A percentile compares a stretch with the other conserved stretches of the same genome.
Conservation (phyloP, 2,888 invertebrate genomes). For the Dinocampus coccinellae region DNA sequence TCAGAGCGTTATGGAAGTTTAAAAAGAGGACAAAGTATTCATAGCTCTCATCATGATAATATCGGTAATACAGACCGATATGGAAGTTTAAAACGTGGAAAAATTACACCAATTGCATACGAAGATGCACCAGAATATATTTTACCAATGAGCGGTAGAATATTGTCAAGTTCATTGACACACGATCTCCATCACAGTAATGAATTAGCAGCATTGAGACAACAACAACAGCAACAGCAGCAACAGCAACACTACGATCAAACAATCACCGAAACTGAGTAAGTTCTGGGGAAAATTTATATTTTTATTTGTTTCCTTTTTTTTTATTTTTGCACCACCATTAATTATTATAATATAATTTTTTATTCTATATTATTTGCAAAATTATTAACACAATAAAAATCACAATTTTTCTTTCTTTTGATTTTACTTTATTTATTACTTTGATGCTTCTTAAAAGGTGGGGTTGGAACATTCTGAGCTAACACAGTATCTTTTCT, state of each 20-base stretch:
- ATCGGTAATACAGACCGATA: conserved; percentile 62
- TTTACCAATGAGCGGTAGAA: conserved; percentile 64
- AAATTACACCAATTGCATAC: conserved; percentile 60
- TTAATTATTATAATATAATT: conserved; percentile 14
- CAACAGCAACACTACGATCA: conserved; percentile 62
- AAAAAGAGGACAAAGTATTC: conserved; percentile 62
- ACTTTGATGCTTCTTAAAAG: conserved; percentile 42
- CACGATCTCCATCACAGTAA: conserved; percentile 67
- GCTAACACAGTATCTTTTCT: conserved; percentile 56
- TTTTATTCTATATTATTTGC: conserved; percentile 28
- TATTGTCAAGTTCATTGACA: conserved; percentile 62
- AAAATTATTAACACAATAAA: neutral
- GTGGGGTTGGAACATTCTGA: conserved; percentile 53
- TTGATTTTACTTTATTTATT: conserved; percentile 38
- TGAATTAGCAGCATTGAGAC: conserved; percentile 63
- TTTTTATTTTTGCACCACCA: conserved; percentile 22
- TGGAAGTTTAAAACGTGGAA: conserved; percentile 64
- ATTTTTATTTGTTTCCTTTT: conserved; percentile 14
- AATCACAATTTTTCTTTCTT: conserved; percentile 21
- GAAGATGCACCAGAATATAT: conserved; percentile 65
- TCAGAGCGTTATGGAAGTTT: conserved; percentile 65
- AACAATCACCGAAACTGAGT: conserved; percentile 67
- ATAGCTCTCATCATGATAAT: conserved; percentile 64
- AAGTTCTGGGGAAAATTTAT: conserved; percentile 38
- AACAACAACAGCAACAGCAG: conserved; percentile 57